Conservation (phyloP, 1,140 invertebrate genomes). For the Drosophila serrata region DNA sequence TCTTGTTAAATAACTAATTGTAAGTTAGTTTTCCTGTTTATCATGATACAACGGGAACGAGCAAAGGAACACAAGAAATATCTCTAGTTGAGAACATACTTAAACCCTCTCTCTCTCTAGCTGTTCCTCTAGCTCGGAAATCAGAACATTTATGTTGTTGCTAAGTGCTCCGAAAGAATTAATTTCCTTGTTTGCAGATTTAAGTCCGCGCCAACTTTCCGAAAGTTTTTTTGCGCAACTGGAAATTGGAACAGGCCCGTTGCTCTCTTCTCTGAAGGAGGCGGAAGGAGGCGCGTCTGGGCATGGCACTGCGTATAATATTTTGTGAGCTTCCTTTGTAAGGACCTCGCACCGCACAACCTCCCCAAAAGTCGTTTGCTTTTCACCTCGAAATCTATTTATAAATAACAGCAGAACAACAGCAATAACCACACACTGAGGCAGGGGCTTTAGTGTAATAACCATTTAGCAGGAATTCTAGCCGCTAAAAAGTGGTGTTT, state of each 20-base stretch:
- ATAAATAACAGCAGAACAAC: conserved; percentile 18
- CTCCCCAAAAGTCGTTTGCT: conserved; percentile 62
- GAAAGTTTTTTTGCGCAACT: conserved; percentile 23
- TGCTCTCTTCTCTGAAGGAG: not conserved
- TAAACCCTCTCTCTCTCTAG: not conserved
- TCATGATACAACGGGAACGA: conserved; percentile 7
- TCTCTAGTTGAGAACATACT: conserved; percentile 8
- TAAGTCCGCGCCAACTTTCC: conserved; percentile 16
- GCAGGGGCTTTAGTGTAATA: conserved; percentile 2
- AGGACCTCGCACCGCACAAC: conserved; percentile 2
- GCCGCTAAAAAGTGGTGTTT: conserved; percentile 6
- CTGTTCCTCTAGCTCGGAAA: not conserved
- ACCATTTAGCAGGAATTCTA: conserved; percentile 12
- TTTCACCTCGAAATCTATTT: conserved; percentile 64
- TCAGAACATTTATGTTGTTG: conserved; percentile 21
- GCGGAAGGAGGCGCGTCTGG: not conserved
- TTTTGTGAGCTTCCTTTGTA: conserved; percentile 11
- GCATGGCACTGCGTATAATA: conserved; percentile 22
- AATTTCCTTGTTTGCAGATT: conserved; percentile 23
- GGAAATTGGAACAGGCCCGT: conserved; percentile 16
- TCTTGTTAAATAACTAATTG: conserved; percentile 22
- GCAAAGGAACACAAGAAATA: conserved; percentile 10
- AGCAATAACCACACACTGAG: not conserved
- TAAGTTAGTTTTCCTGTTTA: conserved; percentile 22
- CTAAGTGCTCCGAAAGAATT: conserved; percentile 22